These are phyloP conservation scores for Arenaria interpres DNA, from an alignment of 2,113 vertebrate species.

Conservation along the genomic window DNA sequence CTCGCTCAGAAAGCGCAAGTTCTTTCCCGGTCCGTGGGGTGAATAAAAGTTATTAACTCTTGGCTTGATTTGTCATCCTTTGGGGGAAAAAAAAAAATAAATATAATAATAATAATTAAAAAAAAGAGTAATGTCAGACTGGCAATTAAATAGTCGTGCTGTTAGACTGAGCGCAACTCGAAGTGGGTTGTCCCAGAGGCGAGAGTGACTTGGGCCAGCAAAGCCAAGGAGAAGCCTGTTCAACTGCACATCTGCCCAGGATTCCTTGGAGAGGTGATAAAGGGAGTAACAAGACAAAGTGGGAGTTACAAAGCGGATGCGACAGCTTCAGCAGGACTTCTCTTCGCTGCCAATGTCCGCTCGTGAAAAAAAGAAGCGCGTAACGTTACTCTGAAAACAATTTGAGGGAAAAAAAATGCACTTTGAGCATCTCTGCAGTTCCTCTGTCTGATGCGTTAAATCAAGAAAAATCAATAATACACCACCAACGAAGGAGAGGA, in stretches of 20 bases:
- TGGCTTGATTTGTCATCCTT: slow-evolving; percentile 54
- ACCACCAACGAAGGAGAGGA: not conserved
- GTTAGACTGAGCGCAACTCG: not conserved
- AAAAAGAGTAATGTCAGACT: not conserved
- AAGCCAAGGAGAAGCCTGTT: slow-evolving; percentile 25
- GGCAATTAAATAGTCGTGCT: not conserved
- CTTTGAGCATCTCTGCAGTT: not conserved
- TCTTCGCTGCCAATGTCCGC: not conserved
- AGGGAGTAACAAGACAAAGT: slow-evolving; percentile 20
- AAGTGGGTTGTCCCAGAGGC: not conserved
- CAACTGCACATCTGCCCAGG: not conserved
- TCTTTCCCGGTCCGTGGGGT: slow-evolving; percentile 1
- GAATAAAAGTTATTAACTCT: slow-evolving; percentile 59
- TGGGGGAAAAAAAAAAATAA: slow-evolving; percentile 1
- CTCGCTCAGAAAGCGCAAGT: not conserved
- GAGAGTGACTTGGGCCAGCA: slow-evolving; percentile 5
- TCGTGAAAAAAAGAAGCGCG: not conserved
- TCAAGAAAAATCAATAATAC: not conserved
- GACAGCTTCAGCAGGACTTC: slow-evolving; percentile 32
- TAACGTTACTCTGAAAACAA: not conserved
- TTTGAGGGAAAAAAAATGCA: not conserved
- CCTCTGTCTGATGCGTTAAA: not conserved
- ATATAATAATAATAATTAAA: no score
- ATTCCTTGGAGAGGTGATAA: slow-evolving; percentile 56
- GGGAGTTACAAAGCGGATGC: not conserved